A percentile compares a stretch with the other conserved stretches of the same genome.
These are phyloP conservation scores for Centropus unirufus DNA, from an alignment of 2,113 vertebrate genomes.

Conservation along the genomic window DNA sequence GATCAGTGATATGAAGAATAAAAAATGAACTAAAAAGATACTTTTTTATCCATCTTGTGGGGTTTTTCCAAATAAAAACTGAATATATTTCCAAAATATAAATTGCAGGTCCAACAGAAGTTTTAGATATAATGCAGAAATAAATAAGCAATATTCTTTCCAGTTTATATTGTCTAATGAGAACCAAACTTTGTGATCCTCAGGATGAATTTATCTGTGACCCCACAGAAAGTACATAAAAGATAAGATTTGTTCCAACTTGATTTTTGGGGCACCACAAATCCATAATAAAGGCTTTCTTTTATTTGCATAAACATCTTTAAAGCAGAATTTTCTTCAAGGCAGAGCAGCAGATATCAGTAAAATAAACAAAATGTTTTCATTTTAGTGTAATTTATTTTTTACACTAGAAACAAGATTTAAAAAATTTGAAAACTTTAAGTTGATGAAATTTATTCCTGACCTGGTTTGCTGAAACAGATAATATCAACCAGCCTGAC, in stretches of 20 bases:
- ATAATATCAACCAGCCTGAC: background rate
- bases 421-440: background rate
- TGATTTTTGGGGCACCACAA: background rate
- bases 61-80: background rate
- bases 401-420: background rate
- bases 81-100: background rate
- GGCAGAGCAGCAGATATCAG: background rate
- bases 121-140: background rate
- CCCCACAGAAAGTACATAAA: background rate
- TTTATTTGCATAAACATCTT: background rate
- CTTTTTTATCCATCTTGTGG: background rate
- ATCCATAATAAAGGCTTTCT: background rate
- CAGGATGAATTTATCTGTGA: background rate
- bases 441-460: background rate
- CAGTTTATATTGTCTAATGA: background rate
- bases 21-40: background rate
- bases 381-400: background rate
- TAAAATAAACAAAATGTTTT: background rate
- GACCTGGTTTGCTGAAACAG: background rate
- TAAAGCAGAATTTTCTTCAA: background rate
- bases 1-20: background rate
- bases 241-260: background rate
- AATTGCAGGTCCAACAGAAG: background rate
- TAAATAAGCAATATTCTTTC: background rate
- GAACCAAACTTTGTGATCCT: background rate